These are phyloP conservation scores for Leguminivora glycinivorella DNA, from an alignment of 1,140 invertebrate genomes.

Conservation along the genomic window DNA sequence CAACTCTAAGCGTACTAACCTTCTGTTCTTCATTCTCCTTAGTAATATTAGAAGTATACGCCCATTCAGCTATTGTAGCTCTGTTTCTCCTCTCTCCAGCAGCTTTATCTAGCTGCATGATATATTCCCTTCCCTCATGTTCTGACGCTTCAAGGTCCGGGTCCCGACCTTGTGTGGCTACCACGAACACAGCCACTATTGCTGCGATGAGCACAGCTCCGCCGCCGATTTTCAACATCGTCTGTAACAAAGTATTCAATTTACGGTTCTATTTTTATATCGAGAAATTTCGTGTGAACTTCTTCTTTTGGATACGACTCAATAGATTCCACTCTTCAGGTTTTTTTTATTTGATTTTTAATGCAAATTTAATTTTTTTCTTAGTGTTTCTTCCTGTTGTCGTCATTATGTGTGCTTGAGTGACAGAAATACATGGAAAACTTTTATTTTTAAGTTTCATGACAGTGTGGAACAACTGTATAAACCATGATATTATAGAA, in stretches of 20 bases:
- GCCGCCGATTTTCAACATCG: constrained; percentile 72
- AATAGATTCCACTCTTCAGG: too few species aligned
- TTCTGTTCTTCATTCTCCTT: constrained; percentile 83
- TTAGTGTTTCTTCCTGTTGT: too few species aligned
- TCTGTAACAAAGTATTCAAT: constrained; percentile 49
- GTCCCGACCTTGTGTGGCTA: constrained; percentile 74
- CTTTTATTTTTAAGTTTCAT: too few species aligned
- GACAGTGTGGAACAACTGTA: too few species aligned
- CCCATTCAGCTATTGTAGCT: constrained; percentile 81
- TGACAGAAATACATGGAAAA: too few species aligned
- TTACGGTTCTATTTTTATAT: background rate
- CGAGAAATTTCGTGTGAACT: too few species aligned
- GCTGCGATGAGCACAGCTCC: constrained; percentile 65
- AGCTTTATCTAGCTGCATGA: constrained; percentile 80
- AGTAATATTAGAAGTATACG: constrained; percentile 87
- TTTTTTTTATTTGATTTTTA: too few species aligned
- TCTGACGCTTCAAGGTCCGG: constrained; percentile 80
- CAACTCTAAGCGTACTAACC: constrained; percentile 51
- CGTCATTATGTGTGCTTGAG: too few species aligned
- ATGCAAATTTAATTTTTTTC: too few species aligned
- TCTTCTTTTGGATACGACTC: too few species aligned
- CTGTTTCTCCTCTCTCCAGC: constrained; percentile 80
- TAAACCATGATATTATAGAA: too few species aligned
- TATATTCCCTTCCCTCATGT: constrained; percentile 80
- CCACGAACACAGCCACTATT: constrained; percentile 68